A percentile compares a stretch with the other conserved stretches of the same genome.
Evolutionary conservation across 2,888 invertebrate species (phyloP).

Genomic region (Drosophila mimetica): DNA sequence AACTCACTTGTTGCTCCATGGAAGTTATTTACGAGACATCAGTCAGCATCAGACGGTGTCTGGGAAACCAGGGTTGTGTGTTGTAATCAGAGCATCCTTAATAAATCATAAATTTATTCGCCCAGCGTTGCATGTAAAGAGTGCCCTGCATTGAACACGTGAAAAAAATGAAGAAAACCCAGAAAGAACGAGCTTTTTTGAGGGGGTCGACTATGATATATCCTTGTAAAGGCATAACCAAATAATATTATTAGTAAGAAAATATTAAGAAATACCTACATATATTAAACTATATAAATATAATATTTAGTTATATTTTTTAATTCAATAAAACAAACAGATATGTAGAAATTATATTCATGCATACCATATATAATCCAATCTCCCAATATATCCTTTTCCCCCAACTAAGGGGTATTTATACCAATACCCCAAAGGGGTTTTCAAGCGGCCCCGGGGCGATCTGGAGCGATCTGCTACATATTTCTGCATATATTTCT

Average conservation of each 20-base stretch:
- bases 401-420: neutral
- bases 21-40: conserved; percentile 78
- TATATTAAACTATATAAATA: too few species aligned
- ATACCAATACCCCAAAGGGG: neutral
- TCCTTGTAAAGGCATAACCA: too few species aligned
- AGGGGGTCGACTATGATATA: neutral
- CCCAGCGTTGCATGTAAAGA: conserved; percentile 68
- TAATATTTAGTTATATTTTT: too few species aligned
- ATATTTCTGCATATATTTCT: conserved; percentile 81
- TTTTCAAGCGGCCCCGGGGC: conserved; percentile 21
- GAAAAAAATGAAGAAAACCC: conserved; percentile 11
- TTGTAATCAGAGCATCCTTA: conserved; percentile 84
- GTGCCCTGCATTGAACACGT: conserved; percentile 1
- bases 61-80: conserved; percentile 52
- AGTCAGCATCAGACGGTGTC: conserved; percentile 56
- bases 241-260: too few species aligned
- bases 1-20: conserved; percentile 66
- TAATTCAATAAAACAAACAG: too few species aligned
- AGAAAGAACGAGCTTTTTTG: neutral
- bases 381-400: neutral
- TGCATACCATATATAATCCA: too few species aligned
- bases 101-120: conserved; percentile 83
- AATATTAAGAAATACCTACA: too few species aligned
- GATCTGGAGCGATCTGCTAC: conserved; percentile 36
- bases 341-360: too few species aligned